Evolutionary conservation across 1,140 invertebrate genomes (phyloP), one percentile per base, ranked within the genome.

Genomic region (Calycopis cecrops): DNA sequence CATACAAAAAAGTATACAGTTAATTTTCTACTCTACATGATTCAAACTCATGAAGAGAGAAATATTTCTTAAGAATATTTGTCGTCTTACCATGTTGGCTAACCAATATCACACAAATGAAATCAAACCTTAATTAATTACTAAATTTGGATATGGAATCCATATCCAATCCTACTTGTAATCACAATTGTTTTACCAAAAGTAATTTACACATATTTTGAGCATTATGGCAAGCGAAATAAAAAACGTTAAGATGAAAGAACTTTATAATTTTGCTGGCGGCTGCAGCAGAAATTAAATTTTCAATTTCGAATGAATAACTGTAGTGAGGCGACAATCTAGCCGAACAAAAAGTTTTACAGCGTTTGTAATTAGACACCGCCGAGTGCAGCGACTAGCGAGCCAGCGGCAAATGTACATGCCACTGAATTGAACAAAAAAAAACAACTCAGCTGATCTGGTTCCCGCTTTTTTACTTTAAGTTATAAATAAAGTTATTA

Each of bases 281-380:
- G 56, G 66, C 68, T 67, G 64, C 67, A 60, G 65, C 64, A 67
- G 60, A 73, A 76, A 79, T 72, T 79, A 76, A 72, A 80, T 79
- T 77, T 79, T 79, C 70, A 78, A 79, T 79, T 73, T 76, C 58
- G 68, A 79, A 73, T 71, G 78, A 78, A 79, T 80, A 79, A 76
- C 67, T 71, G 60, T 62, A 66, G 76, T 71, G 59, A 62, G 65
- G 73, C 67, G 72, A 77, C 72, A 85, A 80, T 81, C 78, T 75
- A 69, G 67, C 64, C 59, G 62, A 72, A 77, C 77, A 83, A 83
- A 80, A 81, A 80, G 70, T 78, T 70, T 60, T 63, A 74, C 71
- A 73, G 70, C 74, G 67, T 75, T 82, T 78, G 74, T 78, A 81
- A 85, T 83, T 73, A 77, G 73, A 78, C 69, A 69, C 66, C 70